These are phyloP conservation scores for Sebastes matsubarae DNA, from an alignment of 2,797 vertebrate species.

Conservation along the genomic window DNA sequence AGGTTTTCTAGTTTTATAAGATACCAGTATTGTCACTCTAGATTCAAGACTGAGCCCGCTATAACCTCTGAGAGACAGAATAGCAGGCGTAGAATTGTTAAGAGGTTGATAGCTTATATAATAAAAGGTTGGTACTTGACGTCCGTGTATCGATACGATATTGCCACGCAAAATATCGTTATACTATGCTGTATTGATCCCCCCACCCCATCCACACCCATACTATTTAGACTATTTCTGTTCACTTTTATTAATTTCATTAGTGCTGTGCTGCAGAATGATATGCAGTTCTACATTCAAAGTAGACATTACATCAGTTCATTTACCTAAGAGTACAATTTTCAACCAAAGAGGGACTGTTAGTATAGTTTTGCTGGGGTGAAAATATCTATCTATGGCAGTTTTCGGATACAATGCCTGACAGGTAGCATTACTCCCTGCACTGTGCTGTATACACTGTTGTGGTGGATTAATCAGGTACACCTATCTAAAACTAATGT, in stretches of 20 bases:
- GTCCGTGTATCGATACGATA: no score
- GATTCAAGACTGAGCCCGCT: no score
- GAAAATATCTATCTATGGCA: not conserved
- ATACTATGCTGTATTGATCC: no score
- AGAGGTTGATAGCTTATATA: no score
- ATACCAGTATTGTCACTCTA: no score
- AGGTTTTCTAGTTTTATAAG: no score
- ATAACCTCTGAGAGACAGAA: no score
- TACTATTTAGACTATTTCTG: not conserved
- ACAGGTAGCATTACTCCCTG: not conserved
- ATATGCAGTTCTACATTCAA: not conserved
- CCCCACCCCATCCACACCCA: no score
- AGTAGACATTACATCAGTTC: not conserved
- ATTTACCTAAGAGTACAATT: not conserved
- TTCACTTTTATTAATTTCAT: not conserved
- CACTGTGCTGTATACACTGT: not conserved
- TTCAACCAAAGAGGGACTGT: not conserved
- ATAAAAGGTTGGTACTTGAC: no score
- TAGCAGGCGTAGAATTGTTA: no score
- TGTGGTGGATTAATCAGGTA: not conserved
- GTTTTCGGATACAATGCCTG: no score
- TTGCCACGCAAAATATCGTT: no score
- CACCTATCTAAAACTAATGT: not conserved
- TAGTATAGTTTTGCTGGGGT: not conserved
- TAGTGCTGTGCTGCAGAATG: not conserved